phyloP scores from a whole-genome alignment of 2,113 vertebrate species.

The Lampris incognitus region DNA sequence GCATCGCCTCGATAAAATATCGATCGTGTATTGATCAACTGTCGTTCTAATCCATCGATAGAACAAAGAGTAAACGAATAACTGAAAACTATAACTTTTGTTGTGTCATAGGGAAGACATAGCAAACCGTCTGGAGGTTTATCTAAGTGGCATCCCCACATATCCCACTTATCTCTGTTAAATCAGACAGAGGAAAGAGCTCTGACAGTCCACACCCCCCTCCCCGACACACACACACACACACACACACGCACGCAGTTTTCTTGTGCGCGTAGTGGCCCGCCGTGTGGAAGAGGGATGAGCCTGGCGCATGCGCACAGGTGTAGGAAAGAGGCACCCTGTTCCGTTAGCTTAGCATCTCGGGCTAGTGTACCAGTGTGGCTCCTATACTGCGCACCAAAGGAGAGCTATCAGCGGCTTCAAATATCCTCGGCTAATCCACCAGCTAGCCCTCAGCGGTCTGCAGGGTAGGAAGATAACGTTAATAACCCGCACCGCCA shows the following conservation, averaged over 20 bases:
- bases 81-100: too few relatives aligned
- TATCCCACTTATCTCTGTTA: too few relatives aligned
- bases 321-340: constrained; percentile 26
- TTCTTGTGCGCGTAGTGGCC: background rate
- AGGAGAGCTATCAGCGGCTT: constrained; percentile 59
- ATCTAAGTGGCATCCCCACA: too few relatives aligned
- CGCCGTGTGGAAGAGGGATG: background rate
- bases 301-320: constrained; percentile 65
- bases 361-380: constrained; percentile 41
- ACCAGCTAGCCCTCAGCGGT: constrained; percentile 68
- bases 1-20: too few relatives aligned
- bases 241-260: background rate
- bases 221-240: too few relatives aligned
- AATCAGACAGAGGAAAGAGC: too few relatives aligned
- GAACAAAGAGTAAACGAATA: too few relatives aligned
- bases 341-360: constrained; percentile 68
- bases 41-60: too few relatives aligned
- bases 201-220: too few relatives aligned
- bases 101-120: too few relatives aligned
- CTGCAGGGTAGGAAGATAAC: constrained; percentile 68
- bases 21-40: too few relatives aligned
- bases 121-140: too few relatives aligned
- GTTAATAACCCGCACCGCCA: constrained; percentile 65
- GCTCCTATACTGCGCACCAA: constrained; percentile 67
- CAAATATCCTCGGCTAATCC: constrained; percentile 76